Evolutionary conservation across 2,797 vertebrate genomes (phyloP).

Genomic region (Enteromius fasciolatus): DNA sequence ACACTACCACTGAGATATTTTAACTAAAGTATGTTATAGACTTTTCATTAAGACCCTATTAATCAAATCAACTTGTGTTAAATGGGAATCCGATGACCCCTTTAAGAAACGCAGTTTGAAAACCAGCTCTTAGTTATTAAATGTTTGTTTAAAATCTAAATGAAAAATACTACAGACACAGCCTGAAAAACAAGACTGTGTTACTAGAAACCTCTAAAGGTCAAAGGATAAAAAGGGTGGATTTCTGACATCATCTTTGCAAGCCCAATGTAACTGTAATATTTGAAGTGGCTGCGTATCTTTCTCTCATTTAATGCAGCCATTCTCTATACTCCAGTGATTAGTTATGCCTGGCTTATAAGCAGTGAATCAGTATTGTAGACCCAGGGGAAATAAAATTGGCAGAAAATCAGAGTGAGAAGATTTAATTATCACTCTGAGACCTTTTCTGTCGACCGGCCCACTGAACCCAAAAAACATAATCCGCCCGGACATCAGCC

Average conservation of each 20-base stretch:
- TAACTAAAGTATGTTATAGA: too few species aligned
- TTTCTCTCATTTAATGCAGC: conserved; percentile 59
- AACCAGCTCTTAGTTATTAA: neutral
- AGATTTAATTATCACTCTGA: conserved; percentile 98
- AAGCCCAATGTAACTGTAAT: conserved; percentile 61
- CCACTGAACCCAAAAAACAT: conserved; percentile 78
- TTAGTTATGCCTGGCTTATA: conserved; percentile 90
- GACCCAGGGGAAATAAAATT: conserved; percentile 97
- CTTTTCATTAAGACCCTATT: too few species aligned
- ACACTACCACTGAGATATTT: too few species aligned
- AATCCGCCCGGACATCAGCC: conserved; percentile 82
- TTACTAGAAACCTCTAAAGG: neutral
- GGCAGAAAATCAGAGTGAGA: conserved; percentile 97
- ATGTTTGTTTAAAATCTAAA: neutral
- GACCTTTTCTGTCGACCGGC: conserved; percentile 84
- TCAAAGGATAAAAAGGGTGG: neutral
- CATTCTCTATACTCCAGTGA: conserved; percentile 75
- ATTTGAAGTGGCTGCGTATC: conserved; percentile 67
- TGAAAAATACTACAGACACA: neutral
- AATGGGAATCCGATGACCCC: too few species aligned
- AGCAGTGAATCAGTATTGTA: conserved; percentile 86
- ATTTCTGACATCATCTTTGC: neutral
- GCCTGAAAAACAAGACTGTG: neutral
- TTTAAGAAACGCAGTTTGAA: neutral
- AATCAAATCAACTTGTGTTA: too few species aligned